Conservation (phyloP, 2,113 vertebrate species). For the Periophthalmodon schlosseri region DNA sequence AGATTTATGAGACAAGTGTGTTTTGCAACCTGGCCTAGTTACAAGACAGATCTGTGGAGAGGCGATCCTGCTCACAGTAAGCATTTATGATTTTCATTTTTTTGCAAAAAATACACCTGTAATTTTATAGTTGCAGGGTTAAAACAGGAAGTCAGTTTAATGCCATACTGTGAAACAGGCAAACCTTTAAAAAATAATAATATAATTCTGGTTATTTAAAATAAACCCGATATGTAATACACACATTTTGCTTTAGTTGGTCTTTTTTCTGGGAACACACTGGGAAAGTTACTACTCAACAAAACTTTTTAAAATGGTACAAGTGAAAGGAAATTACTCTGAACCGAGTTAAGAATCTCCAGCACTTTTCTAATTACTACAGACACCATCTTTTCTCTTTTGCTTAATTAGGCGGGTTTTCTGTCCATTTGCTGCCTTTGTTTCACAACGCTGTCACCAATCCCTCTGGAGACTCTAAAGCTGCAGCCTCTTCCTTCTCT, state of each 20-base stretch:
- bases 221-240: neutral
- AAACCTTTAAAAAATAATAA: too few species aligned
- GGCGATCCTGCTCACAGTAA: too few species aligned
- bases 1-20: too few species aligned
- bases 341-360: slow-evolving; percentile 68
- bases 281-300: slow-evolving; percentile 35
- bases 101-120: too few species aligned
- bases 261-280: neutral
- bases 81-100: too few species aligned
- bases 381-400: slow-evolving; percentile 61
- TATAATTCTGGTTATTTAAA: neutral
- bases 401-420: slow-evolving; percentile 75
- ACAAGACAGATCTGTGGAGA: too few species aligned
- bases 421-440: slow-evolving; percentile 66
- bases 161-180: too few species aligned
- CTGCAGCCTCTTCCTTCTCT: slow-evolving; percentile 51
- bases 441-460: slow-evolving; percentile 67
- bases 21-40: too few species aligned
- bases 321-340: slow-evolving; percentile 48
- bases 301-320: slow-evolving; percentile 43
- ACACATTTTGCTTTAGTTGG: neutral
- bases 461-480: slow-evolving; percentile 70
- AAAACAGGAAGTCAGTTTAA: too few species aligned
- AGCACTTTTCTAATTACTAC: slow-evolving; percentile 71
- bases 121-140: too few species aligned